These are phyloP conservation scores for Typhlomys cinereus DNA, from an alignment of 2,113 vertebrate genomes.

Conservation along the genomic window DNA sequence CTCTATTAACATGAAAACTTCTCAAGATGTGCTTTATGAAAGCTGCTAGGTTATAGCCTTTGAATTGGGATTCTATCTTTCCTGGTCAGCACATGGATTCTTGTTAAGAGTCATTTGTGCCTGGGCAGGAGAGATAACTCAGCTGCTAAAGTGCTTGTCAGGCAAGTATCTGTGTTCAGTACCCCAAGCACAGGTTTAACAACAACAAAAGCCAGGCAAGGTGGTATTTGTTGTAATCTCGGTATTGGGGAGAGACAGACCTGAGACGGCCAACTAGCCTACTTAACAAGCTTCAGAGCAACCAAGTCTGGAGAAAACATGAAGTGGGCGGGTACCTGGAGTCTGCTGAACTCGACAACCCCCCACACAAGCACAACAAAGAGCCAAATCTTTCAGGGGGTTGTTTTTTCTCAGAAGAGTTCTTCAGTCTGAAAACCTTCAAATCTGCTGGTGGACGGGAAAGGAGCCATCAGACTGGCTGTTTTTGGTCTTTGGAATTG, in stretches of 20 bases:
- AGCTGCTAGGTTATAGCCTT: not conserved
- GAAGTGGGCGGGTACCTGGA: no score
- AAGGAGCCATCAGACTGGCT: constrained; percentile 96
- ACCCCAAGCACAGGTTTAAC: no score
- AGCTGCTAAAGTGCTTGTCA: not conserved
- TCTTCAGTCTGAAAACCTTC: constrained; percentile 97
- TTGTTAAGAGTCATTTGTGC: not conserved
- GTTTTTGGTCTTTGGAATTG: constrained; percentile 96
- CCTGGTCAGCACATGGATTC: not conserved
- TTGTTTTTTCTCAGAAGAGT: constrained; percentile 95
- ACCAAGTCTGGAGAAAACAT: no score
- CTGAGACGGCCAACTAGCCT: not conserved
- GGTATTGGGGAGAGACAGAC: no score
- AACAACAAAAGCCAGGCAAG: no score
- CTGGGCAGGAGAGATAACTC: not conserved
- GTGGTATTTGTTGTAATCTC: no score
- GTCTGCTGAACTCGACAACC: no score
- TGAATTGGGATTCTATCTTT: not conserved
- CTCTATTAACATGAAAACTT: not conserved
- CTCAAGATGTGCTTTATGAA: not conserved
- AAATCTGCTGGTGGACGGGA: constrained; percentile 96
- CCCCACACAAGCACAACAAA: not conserved
- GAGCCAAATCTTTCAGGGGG: constrained; percentile 94
- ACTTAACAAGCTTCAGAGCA: not conserved
- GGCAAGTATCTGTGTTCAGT: no score